Conservation (phyloP, 2,888 invertebrate species). For the Geophilus truncorum region DNA sequence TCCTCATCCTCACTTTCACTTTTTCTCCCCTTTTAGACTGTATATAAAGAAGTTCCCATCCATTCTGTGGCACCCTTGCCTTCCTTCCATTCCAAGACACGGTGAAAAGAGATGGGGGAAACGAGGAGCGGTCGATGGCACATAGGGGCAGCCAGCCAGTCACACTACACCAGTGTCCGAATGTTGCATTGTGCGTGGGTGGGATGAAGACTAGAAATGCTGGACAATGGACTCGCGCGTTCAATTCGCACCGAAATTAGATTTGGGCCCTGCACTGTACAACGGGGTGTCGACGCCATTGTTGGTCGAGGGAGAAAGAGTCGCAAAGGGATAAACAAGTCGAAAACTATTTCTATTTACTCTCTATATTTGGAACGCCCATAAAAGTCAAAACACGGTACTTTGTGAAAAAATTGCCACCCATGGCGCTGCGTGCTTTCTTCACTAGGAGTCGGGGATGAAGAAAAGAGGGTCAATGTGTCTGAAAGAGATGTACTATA, state of each 20-base stretch:
- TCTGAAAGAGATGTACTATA: neutral
- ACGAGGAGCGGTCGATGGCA: neutral
- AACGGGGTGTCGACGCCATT: neutral
- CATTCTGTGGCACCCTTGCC: neutral
- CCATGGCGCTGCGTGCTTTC: neutral
- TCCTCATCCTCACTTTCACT: neutral
- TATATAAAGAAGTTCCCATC: neutral
- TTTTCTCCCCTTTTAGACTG: neutral
- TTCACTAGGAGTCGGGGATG: neutral
- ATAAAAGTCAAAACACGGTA: neutral
- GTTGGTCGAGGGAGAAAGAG: neutral
- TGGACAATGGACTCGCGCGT: neutral
- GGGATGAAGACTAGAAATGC: neutral
- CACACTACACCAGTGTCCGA: neutral
- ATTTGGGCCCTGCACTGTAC: neutral
- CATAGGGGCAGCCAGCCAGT: neutral
- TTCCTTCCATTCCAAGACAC: neutral
- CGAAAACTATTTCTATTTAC: neutral
- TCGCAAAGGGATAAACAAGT: neutral
- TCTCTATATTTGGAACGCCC: neutral
- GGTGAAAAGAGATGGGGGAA: neutral
- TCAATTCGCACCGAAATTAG: slow-evolving; percentile 12
- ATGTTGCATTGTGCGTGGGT: slow-evolving; percentile 4
- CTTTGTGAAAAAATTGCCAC: neutral
- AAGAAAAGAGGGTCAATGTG: neutral